Percentiles rank a stretch among this genome's conserved stretches.
Conservation (phyloP, 2,797 vertebrate species). For the Notolabrus celidotus region DNA sequence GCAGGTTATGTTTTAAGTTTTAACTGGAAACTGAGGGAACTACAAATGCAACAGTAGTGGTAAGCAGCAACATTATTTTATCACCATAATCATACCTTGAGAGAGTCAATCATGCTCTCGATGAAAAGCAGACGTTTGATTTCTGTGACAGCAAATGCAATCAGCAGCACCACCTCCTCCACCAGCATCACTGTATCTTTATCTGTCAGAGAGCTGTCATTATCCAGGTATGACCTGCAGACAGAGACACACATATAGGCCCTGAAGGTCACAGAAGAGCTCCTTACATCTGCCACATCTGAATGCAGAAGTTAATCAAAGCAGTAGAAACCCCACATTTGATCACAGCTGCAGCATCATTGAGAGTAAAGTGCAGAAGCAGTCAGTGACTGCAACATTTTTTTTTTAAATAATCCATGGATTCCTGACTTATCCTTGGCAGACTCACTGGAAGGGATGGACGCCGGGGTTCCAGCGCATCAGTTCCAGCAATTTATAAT, state of each 20-base stretch:
- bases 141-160: constrained; percentile 83
- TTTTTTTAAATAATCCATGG: neutral
- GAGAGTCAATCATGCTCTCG: constrained; percentile 87
- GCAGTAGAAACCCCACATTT: neutral
- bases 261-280: neutral
- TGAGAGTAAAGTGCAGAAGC: too few species aligned
- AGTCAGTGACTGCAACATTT: too few species aligned
- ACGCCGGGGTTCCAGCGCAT: constrained; percentile 84
- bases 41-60: too few species aligned
- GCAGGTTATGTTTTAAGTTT: too few species aligned
- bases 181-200: constrained; percentile 88
- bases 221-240: constrained; percentile 87
- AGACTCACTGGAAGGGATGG: constrained; percentile 91
- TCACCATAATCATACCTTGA: constrained; percentile 85
- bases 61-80: neutral
- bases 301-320: neutral
- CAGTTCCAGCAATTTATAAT: constrained; percentile 85
- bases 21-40: too few species aligned
- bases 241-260: constrained; percentile 12
- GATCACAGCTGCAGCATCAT: neutral
- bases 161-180: constrained; percentile 82
- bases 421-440: neutral
- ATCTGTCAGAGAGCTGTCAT: constrained; percentile 87
- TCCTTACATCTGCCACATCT: neutral
- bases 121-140: constrained; percentile 91